Base-by-base conservation (phyloP, 2,888 invertebrate species). In the Drosophila ustulata region DNA sequence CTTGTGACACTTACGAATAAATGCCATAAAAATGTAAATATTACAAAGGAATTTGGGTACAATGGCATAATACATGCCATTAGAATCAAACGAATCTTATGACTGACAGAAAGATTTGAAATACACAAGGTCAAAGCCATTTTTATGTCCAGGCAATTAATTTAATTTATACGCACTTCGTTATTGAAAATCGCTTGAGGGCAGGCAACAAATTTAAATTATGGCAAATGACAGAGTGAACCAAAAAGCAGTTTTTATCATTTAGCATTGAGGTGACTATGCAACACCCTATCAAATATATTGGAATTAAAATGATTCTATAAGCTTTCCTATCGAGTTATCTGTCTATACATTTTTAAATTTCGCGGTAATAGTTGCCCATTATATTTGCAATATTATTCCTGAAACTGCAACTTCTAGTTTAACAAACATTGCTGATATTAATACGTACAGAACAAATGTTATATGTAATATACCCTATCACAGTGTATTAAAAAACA, bases 121-220 rank as follows among this genome's bases (percentile, higher is more conserved):
- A 50, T 41, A 28, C 8, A 30, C 78, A 75, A 68, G 77, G 83
- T 66, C 76, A 72, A 70, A 71, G 68, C 28, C 62, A 62, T 50
- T 67, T 76, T 68, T 59, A 71, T 72, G 80, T 72, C 39, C 80
- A 56, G 52, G 47, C 74, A 85, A 85, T 79, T 66, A 75, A 84
- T 71, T 66, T 75, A 74, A 79, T 75, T 84, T 85, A 84, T 79
- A 63, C n/a, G 58, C 55, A 49, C 57, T 56, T 55, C 39, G 63
- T 56, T 82, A 74, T 70, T 71, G 75, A 83, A 78, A 71, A 81
- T 13, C 69, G 78, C 67, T 78, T 59, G 61, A 57, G 66, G 76
- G 49, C 68, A 51, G 25, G 50, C 67, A 52, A 39, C 57, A 55
- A 66, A 64, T 64, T 67, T 69, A 72, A 69, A 66, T 66, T 41